phyloP scores from a whole-genome alignment of 2,888 invertebrate genomes.

The Hyalella azteca region DNA sequence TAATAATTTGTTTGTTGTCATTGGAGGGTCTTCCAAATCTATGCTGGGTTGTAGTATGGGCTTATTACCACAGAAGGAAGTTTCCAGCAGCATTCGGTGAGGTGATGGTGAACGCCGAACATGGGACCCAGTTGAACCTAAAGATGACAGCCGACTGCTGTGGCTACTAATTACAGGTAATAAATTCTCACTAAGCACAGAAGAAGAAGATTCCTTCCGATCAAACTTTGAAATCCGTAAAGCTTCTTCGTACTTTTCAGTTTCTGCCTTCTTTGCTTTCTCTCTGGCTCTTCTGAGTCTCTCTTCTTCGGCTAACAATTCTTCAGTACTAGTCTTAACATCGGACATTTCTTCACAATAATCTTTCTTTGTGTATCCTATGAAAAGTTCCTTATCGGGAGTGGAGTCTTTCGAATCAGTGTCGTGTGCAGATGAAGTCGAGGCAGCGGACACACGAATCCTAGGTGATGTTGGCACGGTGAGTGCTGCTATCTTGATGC shows the following conservation, averaged over 20 bases:
- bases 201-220: slow-evolving; percentile 61
- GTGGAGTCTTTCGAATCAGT: slow-evolving; percentile 56
- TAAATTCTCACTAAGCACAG: slow-evolving; percentile 64
- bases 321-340: slow-evolving; percentile 81
- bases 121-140: slow-evolving; percentile 69
- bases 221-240: slow-evolving; percentile 49
- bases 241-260: slow-evolving; percentile 63
- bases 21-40: slow-evolving; percentile 55
- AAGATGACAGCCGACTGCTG: slow-evolving; percentile 80
- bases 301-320: slow-evolving; percentile 78
- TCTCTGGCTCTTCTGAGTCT: slow-evolving; percentile 62
- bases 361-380: slow-evolving; percentile 52
- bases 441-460: slow-evolving; percentile 54
- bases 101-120: slow-evolving; percentile 72
- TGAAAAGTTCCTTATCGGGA: slow-evolving; percentile 54
- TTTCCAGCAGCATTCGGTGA: slow-evolving; percentile 65
- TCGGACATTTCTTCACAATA: slow-evolving; percentile 57
- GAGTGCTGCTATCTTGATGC: slow-evolving; percentile 61
- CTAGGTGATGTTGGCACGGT: slow-evolving; percentile 54
- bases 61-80: slow-evolving; percentile 57
- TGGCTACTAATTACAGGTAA: slow-evolving; percentile 67
- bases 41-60: slow-evolving; percentile 58
- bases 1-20: slow-evolving; percentile 48
- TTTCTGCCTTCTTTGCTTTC: slow-evolving; percentile 63
- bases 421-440: slow-evolving; percentile 54